Percentiles rank a stretch among this genome's conserved stretches.
phyloP scores from a whole-genome alignment of 2,888 invertebrate species.

The Agrotis ipsilon region DNA sequence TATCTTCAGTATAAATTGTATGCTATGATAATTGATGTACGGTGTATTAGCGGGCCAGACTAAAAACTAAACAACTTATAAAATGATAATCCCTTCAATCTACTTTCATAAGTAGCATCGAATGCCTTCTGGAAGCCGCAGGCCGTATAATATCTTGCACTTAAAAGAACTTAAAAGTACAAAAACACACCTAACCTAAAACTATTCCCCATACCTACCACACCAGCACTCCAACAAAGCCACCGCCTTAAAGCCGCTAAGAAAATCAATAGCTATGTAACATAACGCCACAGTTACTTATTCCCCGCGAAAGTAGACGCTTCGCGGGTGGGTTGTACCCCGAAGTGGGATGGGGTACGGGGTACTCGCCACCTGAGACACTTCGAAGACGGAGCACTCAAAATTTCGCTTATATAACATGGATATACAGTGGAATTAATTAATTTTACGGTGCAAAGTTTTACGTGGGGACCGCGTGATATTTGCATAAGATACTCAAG shows the following conservation, averaged over 20 bases:
- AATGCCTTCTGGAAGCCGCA: no score
- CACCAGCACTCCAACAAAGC: slow-evolving; percentile 6
- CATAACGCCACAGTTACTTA: slow-evolving; percentile 72
- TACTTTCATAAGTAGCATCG: no score
- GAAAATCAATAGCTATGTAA: slow-evolving; percentile 68
- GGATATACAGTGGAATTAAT: slow-evolving; percentile 74
- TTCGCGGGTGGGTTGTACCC: slow-evolving; percentile 63
- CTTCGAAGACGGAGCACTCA: slow-evolving; percentile 79
- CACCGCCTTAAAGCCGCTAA: slow-evolving; percentile 57
- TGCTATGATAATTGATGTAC: no score
- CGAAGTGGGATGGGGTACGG: slow-evolving; percentile 37
- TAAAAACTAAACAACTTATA: no score
- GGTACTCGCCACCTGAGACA: slow-evolving; percentile 78
- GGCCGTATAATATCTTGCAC: no score
- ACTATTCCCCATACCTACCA: background rate
- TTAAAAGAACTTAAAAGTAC: background rate
- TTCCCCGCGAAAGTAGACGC: slow-evolving; percentile 80
- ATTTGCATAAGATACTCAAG: slow-evolving; percentile 65
- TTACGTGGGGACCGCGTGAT: slow-evolving; percentile 65
- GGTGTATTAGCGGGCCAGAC: no score
- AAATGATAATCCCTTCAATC: no score
- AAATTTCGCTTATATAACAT: slow-evolving; percentile 80
- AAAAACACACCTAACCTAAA: background rate
- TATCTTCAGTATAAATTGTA: no score
- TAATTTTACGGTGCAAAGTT: slow-evolving; percentile 74